Conservation (phyloP, 1,140 invertebrate species). For the Achatina immaculata region DNA sequence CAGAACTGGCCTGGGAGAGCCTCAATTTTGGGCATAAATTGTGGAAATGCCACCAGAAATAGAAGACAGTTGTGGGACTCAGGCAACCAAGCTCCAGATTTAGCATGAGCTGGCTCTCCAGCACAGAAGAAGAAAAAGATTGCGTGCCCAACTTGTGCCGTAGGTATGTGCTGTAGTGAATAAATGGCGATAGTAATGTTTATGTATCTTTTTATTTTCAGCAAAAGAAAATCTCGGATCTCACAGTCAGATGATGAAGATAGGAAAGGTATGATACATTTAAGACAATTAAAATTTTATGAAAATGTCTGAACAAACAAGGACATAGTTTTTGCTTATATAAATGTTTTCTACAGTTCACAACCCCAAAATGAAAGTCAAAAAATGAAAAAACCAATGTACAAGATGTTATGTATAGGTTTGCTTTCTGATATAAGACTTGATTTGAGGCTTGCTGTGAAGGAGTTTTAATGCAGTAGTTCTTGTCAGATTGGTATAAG, state of each 20-base stretch:
- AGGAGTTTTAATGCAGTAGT: no score
- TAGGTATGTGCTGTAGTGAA: no score
- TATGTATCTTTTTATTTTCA: neutral
- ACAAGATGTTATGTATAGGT: neutral
- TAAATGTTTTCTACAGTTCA: neutral
- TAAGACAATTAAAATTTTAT: neutral
- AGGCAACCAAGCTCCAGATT: neutral
- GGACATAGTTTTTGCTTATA: neutral
- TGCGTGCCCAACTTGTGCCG: neutral
- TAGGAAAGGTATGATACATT: neutral
- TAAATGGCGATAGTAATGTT: neutral
- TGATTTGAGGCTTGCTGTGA: neutral
- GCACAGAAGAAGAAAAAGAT: neutral
- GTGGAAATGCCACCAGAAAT: neutral
- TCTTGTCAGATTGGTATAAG: no score
- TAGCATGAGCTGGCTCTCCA: neutral
- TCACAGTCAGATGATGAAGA: constrained; percentile 37
- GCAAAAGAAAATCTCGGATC: constrained; percentile 4
- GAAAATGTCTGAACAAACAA: neutral
- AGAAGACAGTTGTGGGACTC: neutral
- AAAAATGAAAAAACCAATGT: neutral
- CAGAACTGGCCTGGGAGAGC: no score
- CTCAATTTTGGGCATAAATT: no score
- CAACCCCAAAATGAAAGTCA: neutral
- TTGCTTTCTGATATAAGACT: neutral